These are phyloP conservation scores for Calonectris borealis DNA, from an alignment of 2,113 vertebrate species.

Conservation along the genomic window DNA sequence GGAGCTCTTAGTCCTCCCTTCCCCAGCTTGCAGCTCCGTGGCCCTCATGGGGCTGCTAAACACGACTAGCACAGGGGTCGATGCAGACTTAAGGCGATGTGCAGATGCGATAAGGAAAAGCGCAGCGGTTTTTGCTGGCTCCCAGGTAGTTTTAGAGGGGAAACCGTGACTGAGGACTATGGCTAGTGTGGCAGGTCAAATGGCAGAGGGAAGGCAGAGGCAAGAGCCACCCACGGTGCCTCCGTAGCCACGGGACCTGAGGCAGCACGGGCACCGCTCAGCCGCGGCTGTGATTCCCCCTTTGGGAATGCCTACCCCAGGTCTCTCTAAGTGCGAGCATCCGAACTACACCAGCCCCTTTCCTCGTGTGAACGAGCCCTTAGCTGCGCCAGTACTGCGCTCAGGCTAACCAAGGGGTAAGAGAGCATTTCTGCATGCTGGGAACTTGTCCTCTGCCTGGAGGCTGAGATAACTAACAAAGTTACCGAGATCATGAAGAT, in stretches of 20 bases:
- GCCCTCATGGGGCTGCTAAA: not conserved
- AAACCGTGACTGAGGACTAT: fast-evolving
- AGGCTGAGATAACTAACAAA: not conserved
- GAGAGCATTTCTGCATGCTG: not conserved
- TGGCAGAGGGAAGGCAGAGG: not conserved
- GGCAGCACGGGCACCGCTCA: fast-evolving
- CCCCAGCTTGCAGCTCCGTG: not conserved
- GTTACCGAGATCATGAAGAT: too few relatives aligned
- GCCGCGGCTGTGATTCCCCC: fast-evolving
- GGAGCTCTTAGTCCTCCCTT: not conserved
- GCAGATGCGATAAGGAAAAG: not conserved
- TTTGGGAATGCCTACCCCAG: not conserved
- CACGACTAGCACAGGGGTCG: fast-evolving
- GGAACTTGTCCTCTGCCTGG: not conserved
- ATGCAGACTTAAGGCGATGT: not conserved
- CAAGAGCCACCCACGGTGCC: not conserved
- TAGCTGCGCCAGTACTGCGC: too few relatives aligned
- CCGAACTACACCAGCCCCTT: not conserved
- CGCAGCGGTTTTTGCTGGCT: not conserved
- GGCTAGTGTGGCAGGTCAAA: not conserved
- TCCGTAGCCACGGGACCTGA: not conserved
- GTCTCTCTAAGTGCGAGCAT: not conserved
- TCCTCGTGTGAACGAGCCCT: not conserved
- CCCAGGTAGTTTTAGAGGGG: not conserved
- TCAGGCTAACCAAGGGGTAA: not conserved